Conservation (phyloP, 2,113 vertebrate genomes). For the Scolopax mira region DNA sequence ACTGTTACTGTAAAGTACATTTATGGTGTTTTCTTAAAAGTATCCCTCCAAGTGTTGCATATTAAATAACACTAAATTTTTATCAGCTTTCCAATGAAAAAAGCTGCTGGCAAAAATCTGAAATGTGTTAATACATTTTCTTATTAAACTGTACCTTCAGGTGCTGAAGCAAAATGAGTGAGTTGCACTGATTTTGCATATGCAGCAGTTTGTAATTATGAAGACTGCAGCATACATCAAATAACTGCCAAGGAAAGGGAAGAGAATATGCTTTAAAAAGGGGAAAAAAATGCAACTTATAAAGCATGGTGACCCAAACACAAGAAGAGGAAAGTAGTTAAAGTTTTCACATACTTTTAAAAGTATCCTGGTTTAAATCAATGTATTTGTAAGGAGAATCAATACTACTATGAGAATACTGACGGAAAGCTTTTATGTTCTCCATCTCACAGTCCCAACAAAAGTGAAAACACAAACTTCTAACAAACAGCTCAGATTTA, state of each 20-base stretch:
- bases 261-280: neutral
- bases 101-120: slow-evolving; percentile 33
- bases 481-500: neutral
- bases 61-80: slow-evolving; percentile 11
- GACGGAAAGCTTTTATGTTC: neutral
- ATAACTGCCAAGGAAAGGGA: neutral
- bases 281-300: neutral
- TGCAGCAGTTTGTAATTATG: neutral
- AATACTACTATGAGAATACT: neutral
- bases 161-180: slow-evolving; percentile 22
- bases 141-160: slow-evolving; percentile 56
- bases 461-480: neutral
- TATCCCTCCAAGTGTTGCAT: neutral
- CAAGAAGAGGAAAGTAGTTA: neutral
- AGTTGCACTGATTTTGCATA: slow-evolving; percentile 12
- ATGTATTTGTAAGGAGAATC: neutral
- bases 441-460: neutral
- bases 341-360: neutral
- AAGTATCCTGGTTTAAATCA: neutral
- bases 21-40: neutral
- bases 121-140: slow-evolving; percentile 7
- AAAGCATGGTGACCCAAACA: neutral
- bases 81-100: slow-evolving; percentile 38
- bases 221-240: neutral
- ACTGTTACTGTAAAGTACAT: neutral